These are phyloP conservation scores for Disparrhopalites patrizii DNA, from an alignment of 2,888 invertebrate species.

Conservation along the genomic window DNA sequence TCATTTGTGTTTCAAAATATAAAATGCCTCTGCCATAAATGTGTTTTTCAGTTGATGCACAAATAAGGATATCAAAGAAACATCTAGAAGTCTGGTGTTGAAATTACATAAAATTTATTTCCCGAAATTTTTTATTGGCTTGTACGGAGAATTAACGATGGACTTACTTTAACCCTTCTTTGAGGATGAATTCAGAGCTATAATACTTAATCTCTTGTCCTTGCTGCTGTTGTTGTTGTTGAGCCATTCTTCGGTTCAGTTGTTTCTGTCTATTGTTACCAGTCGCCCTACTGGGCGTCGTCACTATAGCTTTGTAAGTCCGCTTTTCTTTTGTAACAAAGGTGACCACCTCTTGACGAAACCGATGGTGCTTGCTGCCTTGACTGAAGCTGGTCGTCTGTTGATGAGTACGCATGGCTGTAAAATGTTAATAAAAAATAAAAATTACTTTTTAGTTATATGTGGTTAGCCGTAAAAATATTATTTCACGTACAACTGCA, in stretches of 20 bases:
- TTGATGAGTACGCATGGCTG: too few relatives aligned
- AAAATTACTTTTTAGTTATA: too few relatives aligned
- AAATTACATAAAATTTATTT: too few relatives aligned
- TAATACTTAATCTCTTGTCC: conserved; percentile 61
- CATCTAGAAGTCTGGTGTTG: too few relatives aligned
- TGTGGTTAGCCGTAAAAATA: too few relatives aligned
- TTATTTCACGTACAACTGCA: too few relatives aligned
- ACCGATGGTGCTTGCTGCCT: conserved; percentile 5
- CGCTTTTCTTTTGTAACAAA: conserved; percentile 14
- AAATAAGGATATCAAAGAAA: neutral
- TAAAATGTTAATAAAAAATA: too few relatives aligned
- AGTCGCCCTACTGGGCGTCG: neutral
- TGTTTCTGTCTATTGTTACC: neutral
- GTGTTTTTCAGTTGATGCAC: too few relatives aligned
- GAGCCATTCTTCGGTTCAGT: conserved; percentile 58
- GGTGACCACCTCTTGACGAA: neutral
- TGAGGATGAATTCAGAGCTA: conserved; percentile 72
- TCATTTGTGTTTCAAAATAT: neutral
- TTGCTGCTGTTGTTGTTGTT: conserved; percentile 64
- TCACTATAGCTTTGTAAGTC: neutral
- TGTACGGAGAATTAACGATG: too few relatives aligned
- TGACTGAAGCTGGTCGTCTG: too few relatives aligned
- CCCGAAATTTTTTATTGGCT: too few relatives aligned
- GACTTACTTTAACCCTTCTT: conserved; percentile 64
- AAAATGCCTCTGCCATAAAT: neutral